These are phyloP conservation scores for Portevinia maculata DNA, from an alignment of 2,888 invertebrate species.

Conservation along the genomic window DNA sequence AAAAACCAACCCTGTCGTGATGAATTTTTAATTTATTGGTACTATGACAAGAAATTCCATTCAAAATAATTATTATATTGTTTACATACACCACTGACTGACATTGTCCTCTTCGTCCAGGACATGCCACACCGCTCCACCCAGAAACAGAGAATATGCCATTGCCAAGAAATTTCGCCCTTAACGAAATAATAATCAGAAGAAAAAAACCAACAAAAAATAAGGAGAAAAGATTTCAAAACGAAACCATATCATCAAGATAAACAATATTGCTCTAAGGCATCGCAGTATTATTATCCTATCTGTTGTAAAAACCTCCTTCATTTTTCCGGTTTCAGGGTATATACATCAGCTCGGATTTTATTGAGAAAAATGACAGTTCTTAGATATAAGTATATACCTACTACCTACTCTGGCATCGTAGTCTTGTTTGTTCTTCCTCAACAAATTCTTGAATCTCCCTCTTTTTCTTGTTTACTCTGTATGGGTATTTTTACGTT, in stretches of 20 bases:
- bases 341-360: conserved; percentile 9
- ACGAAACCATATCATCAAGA: conserved; percentile 69
- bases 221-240: conserved; percentile 24
- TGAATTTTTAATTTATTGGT: conserved; percentile 68
- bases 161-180: conserved; percentile 2
- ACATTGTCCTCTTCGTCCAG: conserved; percentile 21
- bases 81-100: conserved; percentile 54
- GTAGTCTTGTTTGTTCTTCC: conserved; percentile 13
- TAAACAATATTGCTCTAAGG: conserved; percentile 69
- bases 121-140: background rate
- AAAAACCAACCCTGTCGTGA: conserved; percentile 44
- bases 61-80: conserved; percentile 62
- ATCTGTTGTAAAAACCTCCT: conserved; percentile 16
- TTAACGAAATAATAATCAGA: conserved; percentile 48
- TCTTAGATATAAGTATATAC: background rate
- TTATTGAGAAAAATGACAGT: conserved; percentile 40
- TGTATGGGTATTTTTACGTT: conserved; percentile 28
- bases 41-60: conserved; percentile 31
- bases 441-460: background rate
- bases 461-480: background rate
- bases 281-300: conserved; percentile 68
- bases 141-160: background rate
- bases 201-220: conserved; percentile 18
- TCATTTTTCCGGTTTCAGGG: background rate
- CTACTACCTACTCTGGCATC: no score